Evolutionary conservation across 2,797 vertebrate genomes (phyloP).

Genomic region (Stomatorhinus walkeri): DNA sequence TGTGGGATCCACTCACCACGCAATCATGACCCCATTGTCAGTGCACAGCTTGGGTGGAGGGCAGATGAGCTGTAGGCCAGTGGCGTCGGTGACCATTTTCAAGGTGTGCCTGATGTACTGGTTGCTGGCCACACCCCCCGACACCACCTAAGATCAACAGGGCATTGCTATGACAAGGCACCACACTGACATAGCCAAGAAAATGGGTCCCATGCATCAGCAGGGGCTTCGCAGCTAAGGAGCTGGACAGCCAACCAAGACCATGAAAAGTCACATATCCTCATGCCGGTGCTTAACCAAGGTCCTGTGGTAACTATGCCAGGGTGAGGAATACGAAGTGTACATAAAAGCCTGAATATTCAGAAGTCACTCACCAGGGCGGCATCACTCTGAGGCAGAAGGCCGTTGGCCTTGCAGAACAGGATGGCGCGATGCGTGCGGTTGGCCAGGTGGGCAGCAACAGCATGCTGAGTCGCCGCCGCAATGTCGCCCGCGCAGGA

Average conservation of each 20-base stretch:
- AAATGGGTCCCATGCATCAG: not conserved
- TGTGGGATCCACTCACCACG: slow-evolving; percentile 67
- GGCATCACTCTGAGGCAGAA: slow-evolving; percentile 59
- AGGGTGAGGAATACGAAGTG: not conserved
- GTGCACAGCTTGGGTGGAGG: slow-evolving; percentile 84
- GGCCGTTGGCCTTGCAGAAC: slow-evolving; percentile 68
- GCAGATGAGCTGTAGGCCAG: slow-evolving; percentile 68
- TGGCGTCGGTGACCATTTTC: slow-evolving; percentile 59
- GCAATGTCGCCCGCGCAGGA: slow-evolving; percentile 78
- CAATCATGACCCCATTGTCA: slow-evolving; percentile 94
- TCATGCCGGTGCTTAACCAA: not conserved
- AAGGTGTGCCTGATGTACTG: slow-evolving; percentile 72
- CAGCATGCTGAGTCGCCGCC: slow-evolving; percentile 69
- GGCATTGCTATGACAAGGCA: not conserved
- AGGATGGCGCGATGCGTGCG: slow-evolving; percentile 80
- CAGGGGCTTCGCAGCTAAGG: not conserved
- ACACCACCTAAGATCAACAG: slow-evolving; percentile 67
- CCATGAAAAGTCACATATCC: not conserved
- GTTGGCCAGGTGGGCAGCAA: slow-evolving; percentile 71
- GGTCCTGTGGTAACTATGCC: not conserved
- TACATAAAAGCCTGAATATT: not conserved
- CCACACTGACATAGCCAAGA: not conserved
- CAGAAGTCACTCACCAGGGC: slow-evolving; percentile 64
- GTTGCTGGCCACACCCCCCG: slow-evolving; percentile 93
- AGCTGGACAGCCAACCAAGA: not conserved